Conservation (phyloP, 1,140 invertebrate genomes). For the Saccostrea glomerata region DNA sequence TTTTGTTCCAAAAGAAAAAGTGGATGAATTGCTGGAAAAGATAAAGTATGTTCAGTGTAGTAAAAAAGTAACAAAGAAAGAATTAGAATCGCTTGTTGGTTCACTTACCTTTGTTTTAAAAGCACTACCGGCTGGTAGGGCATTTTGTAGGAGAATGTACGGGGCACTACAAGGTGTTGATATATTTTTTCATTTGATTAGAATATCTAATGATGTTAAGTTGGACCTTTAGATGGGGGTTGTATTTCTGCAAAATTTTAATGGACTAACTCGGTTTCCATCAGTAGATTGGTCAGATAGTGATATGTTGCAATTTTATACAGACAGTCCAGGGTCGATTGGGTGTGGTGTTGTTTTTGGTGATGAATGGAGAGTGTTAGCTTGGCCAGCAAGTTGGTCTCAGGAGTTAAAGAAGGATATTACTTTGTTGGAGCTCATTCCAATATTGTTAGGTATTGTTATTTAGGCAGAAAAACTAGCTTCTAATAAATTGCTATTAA, state of each 20-base stretch:
- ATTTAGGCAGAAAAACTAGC: no score
- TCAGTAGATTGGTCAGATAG: neutral
- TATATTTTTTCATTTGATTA: slow-evolving; percentile 3
- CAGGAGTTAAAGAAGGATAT: neutral
- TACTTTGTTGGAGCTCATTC: no score
- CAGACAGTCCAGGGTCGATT: neutral
- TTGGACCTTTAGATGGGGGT: neutral
- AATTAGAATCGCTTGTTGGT: neutral
- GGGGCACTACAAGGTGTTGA: slow-evolving; percentile 7
- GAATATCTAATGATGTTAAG: neutral
- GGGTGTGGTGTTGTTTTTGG: slow-evolving; percentile 11
- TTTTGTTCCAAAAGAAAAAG: slow-evolving; percentile 42
- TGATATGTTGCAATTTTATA: neutral
- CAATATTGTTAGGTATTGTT: no score
- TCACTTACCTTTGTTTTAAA: neutral
- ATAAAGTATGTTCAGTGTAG: neutral
- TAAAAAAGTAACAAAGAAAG: neutral
- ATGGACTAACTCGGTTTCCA: no score
- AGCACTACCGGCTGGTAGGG: no score
- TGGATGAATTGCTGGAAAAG: neutral
- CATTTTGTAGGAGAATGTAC: neutral
- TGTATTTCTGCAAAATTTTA: no score
- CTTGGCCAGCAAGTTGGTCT: neutral
- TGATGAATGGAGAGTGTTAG: neutral
- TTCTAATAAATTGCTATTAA: no score